Evolutionary conservation across 2,888 invertebrate genomes (phyloP), one percentile per base, ranked within the genome.

Genomic region (Sinodicranocentrus sp.): DNA sequence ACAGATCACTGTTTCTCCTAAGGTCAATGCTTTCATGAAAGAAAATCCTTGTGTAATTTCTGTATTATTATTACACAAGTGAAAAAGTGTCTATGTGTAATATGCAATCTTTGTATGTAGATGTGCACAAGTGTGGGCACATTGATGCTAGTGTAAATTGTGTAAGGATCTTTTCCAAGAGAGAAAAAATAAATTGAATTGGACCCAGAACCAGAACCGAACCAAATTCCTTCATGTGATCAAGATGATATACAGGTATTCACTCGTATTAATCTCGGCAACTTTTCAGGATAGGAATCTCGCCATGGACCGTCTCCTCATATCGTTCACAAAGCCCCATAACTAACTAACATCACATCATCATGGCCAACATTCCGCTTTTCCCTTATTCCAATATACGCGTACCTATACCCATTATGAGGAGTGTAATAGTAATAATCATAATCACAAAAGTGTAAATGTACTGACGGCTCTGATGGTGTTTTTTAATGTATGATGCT

Each of bases 361-460:
- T 48, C 48, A n/a, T n/a, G n/a, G 48, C 54, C 6, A 28, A 33
- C 61, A 61, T 28, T 28, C 28, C 61, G 33, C 28, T 28, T 61
- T 61, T 6, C 26, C 13, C 26, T 1, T n/a, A 10, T 48, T 10
- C 10, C 48, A 6, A n/a, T 33, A 33, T 33, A n/a, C n/a, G n/a
- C n/a, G n/a, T n/a, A n/a, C n/a, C n/a, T 39, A 39, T 39, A 39
- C n/a, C 48, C 48, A 73, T 63, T 54, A 65, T 21, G 76, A 65
- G 65, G 25, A 33, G 76, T 3, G 48, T 76, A 76, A 76, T 70
- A 48, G 59, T 70, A 78, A 78, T 78, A 78, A 78, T 78, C 68
- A 70, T 78, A 78, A 78, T 57, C 68, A 70, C 78, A 63, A 72
- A 79, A 70, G 78, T 78, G 78, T 78, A 78, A 78, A 72, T 78